A percentile compares a stretch with the other conserved stretches of the same genome.
These are phyloP conservation scores for Eristalis pertinax DNA, from an alignment of 2,888 invertebrate genomes.

Conservation along the genomic window DNA sequence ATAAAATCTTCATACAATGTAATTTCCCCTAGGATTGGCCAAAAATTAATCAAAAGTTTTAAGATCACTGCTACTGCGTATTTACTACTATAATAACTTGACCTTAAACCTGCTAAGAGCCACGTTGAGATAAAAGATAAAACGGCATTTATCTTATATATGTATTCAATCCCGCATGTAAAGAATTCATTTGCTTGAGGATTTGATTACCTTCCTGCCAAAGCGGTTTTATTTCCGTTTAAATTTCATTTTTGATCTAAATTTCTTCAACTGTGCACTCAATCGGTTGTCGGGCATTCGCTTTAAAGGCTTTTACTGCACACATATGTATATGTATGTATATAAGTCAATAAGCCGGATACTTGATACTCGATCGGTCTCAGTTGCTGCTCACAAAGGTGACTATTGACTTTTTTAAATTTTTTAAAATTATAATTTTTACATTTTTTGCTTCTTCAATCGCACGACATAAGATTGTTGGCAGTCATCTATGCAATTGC, in stretches of 20 bases:
- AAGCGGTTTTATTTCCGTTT: no score
- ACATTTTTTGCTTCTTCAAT: neutral
- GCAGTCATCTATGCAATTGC: neutral
- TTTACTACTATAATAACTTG: no score
- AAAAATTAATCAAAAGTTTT: no score
- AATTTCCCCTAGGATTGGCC: no score
- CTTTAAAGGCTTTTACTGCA: neutral
- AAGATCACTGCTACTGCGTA: no score
- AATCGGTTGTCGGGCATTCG: neutral
- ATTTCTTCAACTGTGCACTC: no score
- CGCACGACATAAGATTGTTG: neutral
- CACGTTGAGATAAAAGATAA: neutral
- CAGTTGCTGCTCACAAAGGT: neutral
- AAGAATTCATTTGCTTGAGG: neutral
- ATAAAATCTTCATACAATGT: no score
- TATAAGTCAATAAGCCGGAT: neutral
- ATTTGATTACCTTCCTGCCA: neutral
- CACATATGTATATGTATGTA: neutral
- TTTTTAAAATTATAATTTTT: neutral
- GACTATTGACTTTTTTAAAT: neutral
- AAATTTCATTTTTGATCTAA: no score
- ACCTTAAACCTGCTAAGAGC: no score
- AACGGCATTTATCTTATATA: no score
- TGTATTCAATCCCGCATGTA: neutral
- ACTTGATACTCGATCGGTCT: neutral